These are phyloP conservation scores for Alectoris magna DNA, from an alignment of 2,797 vertebrate species.

Conservation along the genomic window DNA sequence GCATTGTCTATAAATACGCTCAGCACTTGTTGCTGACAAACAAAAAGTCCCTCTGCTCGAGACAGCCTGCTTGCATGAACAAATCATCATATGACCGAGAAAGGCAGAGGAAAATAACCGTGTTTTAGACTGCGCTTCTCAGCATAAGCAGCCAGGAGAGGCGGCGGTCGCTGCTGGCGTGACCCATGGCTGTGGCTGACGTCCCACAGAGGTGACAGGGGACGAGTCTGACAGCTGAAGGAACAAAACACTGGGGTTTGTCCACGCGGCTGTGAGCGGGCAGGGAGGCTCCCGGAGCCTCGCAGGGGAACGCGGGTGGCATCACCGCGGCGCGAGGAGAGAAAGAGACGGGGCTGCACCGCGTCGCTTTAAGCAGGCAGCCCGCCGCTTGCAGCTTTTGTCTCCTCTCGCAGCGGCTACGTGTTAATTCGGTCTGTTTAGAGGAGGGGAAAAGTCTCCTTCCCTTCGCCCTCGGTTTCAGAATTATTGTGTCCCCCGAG, in stretches of 20 bases:
- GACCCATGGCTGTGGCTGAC: rapidly evolving
- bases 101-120: background rate
- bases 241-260: background rate
- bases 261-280: background rate
- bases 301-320: background rate
- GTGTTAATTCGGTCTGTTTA: background rate
- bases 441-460: background rate
- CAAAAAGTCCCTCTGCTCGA: background rate
- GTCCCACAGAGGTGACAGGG: background rate
- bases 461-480: background rate
- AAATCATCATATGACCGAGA: slow-evolving; percentile 52
- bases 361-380: background rate
- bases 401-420: background rate
- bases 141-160: background rate
- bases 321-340: background rate
- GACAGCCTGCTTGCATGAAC: slow-evolving; percentile 1
- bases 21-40: slow-evolving; percentile 60
- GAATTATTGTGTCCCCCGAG: background rate
- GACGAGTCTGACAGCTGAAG: background rate
- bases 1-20: slow-evolving; percentile 55
- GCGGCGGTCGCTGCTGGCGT: background rate
- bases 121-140: background rate
- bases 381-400: background rate
- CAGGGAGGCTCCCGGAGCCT: rapidly evolving
- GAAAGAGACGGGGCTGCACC: background rate